phyloP scores from a whole-genome alignment of 2,113 vertebrate species.

The Oryctolagus cuniculus region DNA sequence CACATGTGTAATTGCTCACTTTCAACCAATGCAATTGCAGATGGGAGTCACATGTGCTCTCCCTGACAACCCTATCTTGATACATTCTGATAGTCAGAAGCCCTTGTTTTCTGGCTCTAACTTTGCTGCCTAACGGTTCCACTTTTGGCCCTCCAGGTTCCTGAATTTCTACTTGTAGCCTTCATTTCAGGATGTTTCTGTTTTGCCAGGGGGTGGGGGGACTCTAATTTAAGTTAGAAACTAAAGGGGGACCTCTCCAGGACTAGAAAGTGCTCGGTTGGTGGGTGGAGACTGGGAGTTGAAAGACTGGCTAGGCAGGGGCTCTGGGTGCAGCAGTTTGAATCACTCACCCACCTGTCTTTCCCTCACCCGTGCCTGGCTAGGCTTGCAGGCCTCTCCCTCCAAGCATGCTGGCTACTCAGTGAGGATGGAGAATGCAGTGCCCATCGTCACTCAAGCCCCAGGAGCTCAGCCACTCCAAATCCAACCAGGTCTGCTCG shows the following conservation, averaged over 20 bases:
- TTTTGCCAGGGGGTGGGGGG: no score
- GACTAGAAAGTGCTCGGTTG: neutral
- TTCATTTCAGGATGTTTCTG: neutral
- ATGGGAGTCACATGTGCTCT: neutral
- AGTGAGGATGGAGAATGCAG: slow-evolving; percentile 98
- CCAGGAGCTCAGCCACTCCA: slow-evolving; percentile 97
- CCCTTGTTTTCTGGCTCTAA: neutral
- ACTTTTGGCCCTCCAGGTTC: neutral
- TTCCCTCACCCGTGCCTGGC: slow-evolving; percentile 73
- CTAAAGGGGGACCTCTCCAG: neutral
- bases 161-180: neutral
- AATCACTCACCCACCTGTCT: slow-evolving; percentile 45
- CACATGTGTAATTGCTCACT: neutral
- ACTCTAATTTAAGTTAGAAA: neutral
- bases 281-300: neutral
- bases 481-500: slow-evolving; percentile 97
- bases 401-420: slow-evolving; percentile 98
- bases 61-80: neutral
- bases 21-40: neutral
- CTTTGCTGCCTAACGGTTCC: neutral
- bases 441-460: slow-evolving; percentile 99
- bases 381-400: slow-evolving; percentile 97
- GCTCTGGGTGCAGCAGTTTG: neutral
- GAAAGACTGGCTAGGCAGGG: neutral
- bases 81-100: neutral